These are phyloP conservation scores for Protobothrops mucrosquamatus DNA, from an alignment of 2,113 vertebrate genomes.

Conservation along the genomic window DNA sequence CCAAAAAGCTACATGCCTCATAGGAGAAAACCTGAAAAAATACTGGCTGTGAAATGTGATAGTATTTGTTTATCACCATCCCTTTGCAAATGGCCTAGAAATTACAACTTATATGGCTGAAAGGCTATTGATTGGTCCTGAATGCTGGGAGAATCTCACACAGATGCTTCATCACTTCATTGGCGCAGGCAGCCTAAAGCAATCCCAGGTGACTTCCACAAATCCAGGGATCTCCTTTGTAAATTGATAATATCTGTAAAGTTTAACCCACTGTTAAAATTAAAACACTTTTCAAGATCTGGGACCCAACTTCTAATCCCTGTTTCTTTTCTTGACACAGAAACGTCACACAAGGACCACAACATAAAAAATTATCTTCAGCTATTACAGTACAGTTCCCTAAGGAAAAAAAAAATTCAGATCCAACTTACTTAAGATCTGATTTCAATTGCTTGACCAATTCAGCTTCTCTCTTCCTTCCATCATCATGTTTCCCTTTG, in stretches of 20 bases:
- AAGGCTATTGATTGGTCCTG: background rate
- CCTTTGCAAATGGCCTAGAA: background rate
- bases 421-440: conserved; percentile 87
- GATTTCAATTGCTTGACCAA: conserved; percentile 89
- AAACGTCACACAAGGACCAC: background rate
- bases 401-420: background rate
- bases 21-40: background rate
- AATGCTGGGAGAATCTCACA: background rate
- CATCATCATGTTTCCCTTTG: conserved; percentile 79
- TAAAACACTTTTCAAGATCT: background rate
- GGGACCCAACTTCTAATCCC: background rate
- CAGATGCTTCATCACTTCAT: background rate
- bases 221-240: background rate
- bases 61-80: background rate
- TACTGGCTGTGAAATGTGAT: background rate
- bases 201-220: background rate
- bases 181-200: background rate
- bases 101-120: background rate
- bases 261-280: background rate
- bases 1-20: background rate
- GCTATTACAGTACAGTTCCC: too few species aligned
- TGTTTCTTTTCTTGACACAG: background rate
- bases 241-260: background rate
- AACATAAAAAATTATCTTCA: background rate
- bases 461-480: conserved; percentile 82